These are phyloP conservation scores for Campylorhamphus procurvoides DNA, from an alignment of 2,113 vertebrate species.

Conservation along the genomic window DNA sequence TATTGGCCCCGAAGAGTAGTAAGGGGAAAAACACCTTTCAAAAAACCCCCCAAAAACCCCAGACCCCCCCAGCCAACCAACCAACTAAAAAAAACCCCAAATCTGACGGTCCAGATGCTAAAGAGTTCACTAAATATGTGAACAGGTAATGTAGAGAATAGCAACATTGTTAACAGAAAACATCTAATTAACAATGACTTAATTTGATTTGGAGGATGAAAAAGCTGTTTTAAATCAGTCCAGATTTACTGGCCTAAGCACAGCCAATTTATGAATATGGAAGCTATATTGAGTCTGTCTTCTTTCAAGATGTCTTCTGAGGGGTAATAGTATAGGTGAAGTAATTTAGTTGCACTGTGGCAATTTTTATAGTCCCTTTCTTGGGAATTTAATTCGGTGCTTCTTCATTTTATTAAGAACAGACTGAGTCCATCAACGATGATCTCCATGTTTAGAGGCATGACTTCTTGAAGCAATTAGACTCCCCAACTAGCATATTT, in stretches of 20 bases:
- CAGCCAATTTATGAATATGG: constrained; percentile 73
- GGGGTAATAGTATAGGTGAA: constrained; percentile 73
- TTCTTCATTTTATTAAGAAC: constrained; percentile 82
- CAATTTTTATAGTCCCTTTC: constrained; percentile 77
- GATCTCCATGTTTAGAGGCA: constrained; percentile 69
- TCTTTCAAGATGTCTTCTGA: constrained; percentile 75
- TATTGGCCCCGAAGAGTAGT: not conserved
- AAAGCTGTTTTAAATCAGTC: constrained; percentile 73
- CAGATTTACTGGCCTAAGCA: constrained; percentile 72
- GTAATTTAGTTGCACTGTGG: constrained; percentile 75
- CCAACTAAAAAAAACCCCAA: not conserved
- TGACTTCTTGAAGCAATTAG: constrained; percentile 79
- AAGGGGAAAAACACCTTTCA: not conserved
- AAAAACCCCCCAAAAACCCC: not conserved
- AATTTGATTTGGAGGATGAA: constrained; percentile 73
- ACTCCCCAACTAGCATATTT: constrained; percentile 74
- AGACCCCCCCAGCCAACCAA: too few species aligned
- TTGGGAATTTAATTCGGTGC: constrained; percentile 75
- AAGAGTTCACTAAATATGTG: constrained; percentile 25
- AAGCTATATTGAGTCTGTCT: constrained; percentile 64
- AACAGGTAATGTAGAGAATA: constrained; percentile 64
- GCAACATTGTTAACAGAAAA: constrained; percentile 68
- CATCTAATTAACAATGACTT: constrained; percentile 76
- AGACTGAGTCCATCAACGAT: constrained; percentile 71
- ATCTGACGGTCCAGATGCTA: constrained; percentile 10